Evolutionary conservation across 2,888 invertebrate genomes (phyloP).

Genomic region (Acleris cristana): DNA sequence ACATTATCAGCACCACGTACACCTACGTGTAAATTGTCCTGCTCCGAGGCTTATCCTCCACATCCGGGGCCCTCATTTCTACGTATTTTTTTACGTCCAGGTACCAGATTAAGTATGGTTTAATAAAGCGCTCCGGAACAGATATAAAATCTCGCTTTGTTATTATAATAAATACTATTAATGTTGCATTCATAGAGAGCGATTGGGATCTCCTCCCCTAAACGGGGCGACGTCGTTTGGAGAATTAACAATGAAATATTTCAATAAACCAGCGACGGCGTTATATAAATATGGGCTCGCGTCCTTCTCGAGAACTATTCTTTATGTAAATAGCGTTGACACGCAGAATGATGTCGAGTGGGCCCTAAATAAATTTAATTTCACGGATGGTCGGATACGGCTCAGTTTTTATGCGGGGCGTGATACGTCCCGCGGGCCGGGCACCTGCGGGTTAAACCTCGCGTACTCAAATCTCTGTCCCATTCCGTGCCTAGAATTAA

Average conservation of each 20-base stretch:
- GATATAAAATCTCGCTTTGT: conserved; percentile 56
- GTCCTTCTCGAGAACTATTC: conserved; percentile 76
- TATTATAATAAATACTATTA: conserved; percentile 79
- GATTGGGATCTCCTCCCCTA: conserved; percentile 65
- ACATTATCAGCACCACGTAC: conserved; percentile 65
- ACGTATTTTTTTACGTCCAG: conserved; percentile 56
- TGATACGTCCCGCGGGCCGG: conserved; percentile 51
- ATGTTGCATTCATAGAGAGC: conserved; percentile 65
- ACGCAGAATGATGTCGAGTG: conserved; percentile 70
- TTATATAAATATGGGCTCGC: conserved; percentile 76
- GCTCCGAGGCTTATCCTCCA: conserved; percentile 63
- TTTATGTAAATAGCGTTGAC: conserved; percentile 79
- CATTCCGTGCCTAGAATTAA: conserved; percentile 60
- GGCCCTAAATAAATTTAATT: conserved; percentile 81
- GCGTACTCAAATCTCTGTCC: conserved; percentile 47
- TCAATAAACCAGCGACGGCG: conserved; percentile 76
- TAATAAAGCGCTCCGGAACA: conserved; percentile 56
- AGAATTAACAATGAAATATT: conserved; percentile 82
- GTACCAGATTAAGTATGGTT: conserved; percentile 50
- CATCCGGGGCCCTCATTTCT: conserved; percentile 59
- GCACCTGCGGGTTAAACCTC: conserved; percentile 59
- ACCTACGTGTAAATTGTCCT: conserved; percentile 71
- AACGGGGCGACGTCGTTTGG: conserved; percentile 64
- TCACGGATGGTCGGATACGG: conserved; percentile 63
- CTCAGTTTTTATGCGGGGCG: conserved; percentile 68